A percentile compares a stretch with the other conserved stretches of the same genome.
Evolutionary conservation across 2,888 invertebrate species (phyloP).

Genomic region (Hemistola chrysoprasaria): DNA sequence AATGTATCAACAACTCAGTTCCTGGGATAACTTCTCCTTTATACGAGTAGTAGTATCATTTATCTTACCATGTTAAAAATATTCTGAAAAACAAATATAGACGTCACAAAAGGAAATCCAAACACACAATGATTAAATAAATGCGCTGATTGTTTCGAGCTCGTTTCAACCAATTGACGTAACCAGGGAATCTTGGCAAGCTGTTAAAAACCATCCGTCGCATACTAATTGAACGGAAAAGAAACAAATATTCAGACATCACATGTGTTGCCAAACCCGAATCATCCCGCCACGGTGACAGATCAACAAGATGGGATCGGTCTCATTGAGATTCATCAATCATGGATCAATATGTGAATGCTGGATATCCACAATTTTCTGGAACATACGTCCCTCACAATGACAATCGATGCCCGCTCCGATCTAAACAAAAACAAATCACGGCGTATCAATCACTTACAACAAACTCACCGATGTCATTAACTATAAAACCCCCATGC

Average conservation of each 20-base stretch:
- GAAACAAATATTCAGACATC: slow-evolving; percentile 17
- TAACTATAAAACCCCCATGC: slow-evolving; percentile 49
- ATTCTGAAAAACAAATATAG: slow-evolving; percentile 2
- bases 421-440: slow-evolving; percentile 37
- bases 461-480: slow-evolving; percentile 19
- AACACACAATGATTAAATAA: slow-evolving; percentile 1
- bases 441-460: slow-evolving; percentile 27
- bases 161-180: not conserved
- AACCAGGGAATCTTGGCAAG: slow-evolving; percentile 1
- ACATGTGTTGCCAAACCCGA: slow-evolving; percentile 27
- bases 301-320: slow-evolving; percentile 12
- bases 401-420: slow-evolving; percentile 29
- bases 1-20: too few relatives aligned
- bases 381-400: slow-evolving; percentile 28
- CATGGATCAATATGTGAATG: slow-evolving; percentile 14
- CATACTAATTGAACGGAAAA: slow-evolving; percentile 3
- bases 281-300: slow-evolving; percentile 29
- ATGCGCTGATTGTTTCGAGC: not conserved
- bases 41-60: too few relatives aligned
- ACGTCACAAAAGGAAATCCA: too few relatives aligned
- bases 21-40: too few relatives aligned
- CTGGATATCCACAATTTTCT: slow-evolving; percentile 20
- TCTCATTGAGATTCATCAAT: slow-evolving; percentile 5
- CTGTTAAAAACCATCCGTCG: not conserved
- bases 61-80: not conserved